Conservation (phyloP, 2,888 invertebrate species). For the Chrysina gloriosa region DNA sequence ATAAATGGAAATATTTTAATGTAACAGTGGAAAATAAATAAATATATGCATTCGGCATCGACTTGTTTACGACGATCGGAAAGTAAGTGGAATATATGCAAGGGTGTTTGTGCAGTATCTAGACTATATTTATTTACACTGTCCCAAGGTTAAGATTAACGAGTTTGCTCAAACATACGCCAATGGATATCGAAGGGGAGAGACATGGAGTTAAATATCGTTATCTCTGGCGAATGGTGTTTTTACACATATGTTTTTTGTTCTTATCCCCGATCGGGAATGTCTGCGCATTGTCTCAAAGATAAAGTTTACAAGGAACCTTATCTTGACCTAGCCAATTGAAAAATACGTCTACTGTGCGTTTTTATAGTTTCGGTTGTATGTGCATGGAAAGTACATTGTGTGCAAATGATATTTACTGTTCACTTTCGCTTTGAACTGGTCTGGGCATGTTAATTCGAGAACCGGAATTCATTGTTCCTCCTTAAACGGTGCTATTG, state of each 20-base stretch:
- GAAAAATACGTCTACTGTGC: slow-evolving; percentile 19
- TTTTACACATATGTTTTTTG: slow-evolving; percentile 7
- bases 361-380: slow-evolving; percentile 1
- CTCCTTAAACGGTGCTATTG: not conserved
- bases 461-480: not conserved
- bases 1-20: slow-evolving; percentile 5
- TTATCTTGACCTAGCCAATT: slow-evolving; percentile 33
- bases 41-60: not conserved
- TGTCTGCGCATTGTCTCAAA: slow-evolving; percentile 2
- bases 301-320: slow-evolving; percentile 19
- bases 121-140: slow-evolving; percentile 36
- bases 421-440: not conserved
- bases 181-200: slow-evolving; percentile 23
- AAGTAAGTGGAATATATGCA: slow-evolving; percentile 30
- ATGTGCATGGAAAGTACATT: not conserved
- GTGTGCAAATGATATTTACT: slow-evolving; percentile 2
- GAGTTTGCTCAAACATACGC: slow-evolving; percentile 32
- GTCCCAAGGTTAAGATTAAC: slow-evolving; percentile 38
- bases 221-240: slow-evolving; percentile 20
- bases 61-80: slow-evolving; percentile 17
- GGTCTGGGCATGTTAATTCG: not conserved
- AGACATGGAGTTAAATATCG: slow-evolving; percentile 10
- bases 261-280: not conserved
- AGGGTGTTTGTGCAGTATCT: slow-evolving; percentile 33
- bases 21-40: not conserved